phyloP scores from a whole-genome alignment of 2,888 invertebrate genomes.

The Tiliacea aurago region DNA sequence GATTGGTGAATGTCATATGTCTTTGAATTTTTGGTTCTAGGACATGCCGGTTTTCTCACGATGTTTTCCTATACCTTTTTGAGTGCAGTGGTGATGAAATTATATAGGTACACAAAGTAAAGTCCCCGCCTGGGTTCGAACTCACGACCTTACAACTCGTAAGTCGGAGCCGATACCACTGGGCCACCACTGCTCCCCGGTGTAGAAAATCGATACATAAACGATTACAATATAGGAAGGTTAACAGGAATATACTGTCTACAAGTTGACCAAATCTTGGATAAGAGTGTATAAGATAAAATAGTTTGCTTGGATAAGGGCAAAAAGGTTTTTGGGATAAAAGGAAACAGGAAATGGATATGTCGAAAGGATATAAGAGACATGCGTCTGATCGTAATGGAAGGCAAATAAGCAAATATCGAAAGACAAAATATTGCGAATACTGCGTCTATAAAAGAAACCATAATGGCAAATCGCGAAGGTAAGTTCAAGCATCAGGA shows the following conservation, averaged over 20 bases:
- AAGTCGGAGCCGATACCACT: no score
- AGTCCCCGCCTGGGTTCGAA: no score
- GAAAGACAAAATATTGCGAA: neutral
- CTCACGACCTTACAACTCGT: no score
- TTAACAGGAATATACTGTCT: neutral
- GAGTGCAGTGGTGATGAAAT: no score
- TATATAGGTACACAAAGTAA: no score
- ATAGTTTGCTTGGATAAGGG: constrained; percentile 18
- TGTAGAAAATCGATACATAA: neutral
- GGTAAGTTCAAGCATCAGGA: neutral
- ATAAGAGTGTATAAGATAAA: constrained; percentile 3
- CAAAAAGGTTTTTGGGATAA: constrained; percentile 10
- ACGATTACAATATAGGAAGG: neutral
- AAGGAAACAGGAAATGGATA: constrained; percentile 33
- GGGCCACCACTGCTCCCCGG: no score
- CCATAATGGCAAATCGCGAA: neutral
- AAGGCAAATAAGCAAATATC: constrained; percentile 12
- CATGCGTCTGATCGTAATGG: neutral
- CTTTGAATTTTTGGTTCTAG: no score
- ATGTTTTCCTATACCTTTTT: no score
- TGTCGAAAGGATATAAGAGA: constrained; percentile 1
- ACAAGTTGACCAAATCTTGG: neutral
- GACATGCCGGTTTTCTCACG: no score
- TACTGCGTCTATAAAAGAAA: neutral
- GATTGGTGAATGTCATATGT: no score